Conservation (phyloP, 2,888 invertebrate species). For the Thera obeliscata region DNA sequence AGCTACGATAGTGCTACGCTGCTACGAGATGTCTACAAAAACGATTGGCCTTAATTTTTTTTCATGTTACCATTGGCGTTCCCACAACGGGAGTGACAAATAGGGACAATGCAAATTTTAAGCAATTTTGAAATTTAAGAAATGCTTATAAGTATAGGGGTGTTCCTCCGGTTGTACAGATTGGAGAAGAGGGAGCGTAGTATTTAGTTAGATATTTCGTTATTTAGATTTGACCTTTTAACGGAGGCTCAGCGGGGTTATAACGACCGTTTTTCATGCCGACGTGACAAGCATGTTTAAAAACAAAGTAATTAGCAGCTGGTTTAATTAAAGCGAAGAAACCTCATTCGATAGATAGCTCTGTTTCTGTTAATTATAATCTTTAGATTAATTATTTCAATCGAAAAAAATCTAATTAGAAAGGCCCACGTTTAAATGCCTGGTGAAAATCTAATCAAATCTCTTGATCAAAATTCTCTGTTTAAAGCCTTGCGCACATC, state of each 20-base stretch:
- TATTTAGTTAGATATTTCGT: conserved; percentile 1
- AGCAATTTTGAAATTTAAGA: too few relatives aligned
- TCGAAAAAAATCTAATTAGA: too few relatives aligned
- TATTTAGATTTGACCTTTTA: conserved; percentile 9
- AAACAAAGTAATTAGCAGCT: conserved; percentile 25
- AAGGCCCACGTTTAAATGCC: too few relatives aligned
- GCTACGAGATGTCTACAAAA: conserved; percentile 14
- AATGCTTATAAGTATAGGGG: too few relatives aligned
- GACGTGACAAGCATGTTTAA: conserved; percentile 24
- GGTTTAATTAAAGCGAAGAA: conserved; percentile 27
- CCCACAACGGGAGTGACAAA: too few relatives aligned
- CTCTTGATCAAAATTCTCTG: too few relatives aligned
- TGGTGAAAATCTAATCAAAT: too few relatives aligned
- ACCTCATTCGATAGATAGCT: conserved; percentile 12
- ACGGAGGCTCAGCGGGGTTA: conserved; percentile 5
- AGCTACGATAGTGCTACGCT: conserved; percentile 2
- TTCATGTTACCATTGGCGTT: too few relatives aligned
- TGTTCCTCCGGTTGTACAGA: too few relatives aligned
- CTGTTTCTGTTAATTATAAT: neutral
- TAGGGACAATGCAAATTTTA: too few relatives aligned
- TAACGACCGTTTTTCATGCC: conserved; percentile 23
- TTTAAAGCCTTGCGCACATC: too few relatives aligned
- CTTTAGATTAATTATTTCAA: neutral
- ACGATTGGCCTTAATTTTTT: neutral
- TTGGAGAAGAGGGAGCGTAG: too few relatives aligned